Base-by-base conservation (phyloP, 2,113 vertebrate genomes). In the Choloepus hoffmanni region DNA sequence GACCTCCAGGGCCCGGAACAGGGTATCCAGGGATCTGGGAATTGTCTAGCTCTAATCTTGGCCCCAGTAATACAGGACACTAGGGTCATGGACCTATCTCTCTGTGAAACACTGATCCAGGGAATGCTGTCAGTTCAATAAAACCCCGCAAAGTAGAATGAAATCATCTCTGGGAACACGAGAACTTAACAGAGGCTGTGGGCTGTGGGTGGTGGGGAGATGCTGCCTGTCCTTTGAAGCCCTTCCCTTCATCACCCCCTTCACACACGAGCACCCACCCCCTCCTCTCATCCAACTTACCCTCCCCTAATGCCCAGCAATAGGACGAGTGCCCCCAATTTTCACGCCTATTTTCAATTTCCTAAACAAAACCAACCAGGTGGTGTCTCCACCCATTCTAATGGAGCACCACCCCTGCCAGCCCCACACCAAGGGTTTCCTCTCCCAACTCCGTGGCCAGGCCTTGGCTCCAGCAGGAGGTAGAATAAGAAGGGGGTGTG, bases 61-160 rank as follows among this genome's bases (percentile, higher is more conserved):
- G 24, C 68, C 23, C 78, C 60, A 2, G 3, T 24, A 77, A 81
- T 48, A 72, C 0, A 23, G 53, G 28, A 92, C 53, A 50, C 65
- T 60, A 21, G 83, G 40, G 16, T 53, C 77, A 19, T 1, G 65
- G 63, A 16, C 62, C 62, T 45, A 0, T 21, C 60, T 74, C 81
- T 70, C 84, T 2, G 50, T 1, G 67, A 83, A 40, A 82, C 92
- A 45, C 60, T 30, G 63, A 91, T 48, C 78, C 62, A 12, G 3
- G 76, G 72, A 93, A 50, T 55, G 85, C 28, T 13, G 83, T 50
- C 76, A 63, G 70, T 55, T 89, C 76, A 58, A 85, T 1, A 26
- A 79, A 84, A 68, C 26, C 43, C 84, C 45, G 94, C 85, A 81
- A 95, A 96, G 92, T 97, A 95, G 95, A 84, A 97, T 97, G 97